Evolutionary conservation across 2,888 invertebrate genomes (phyloP), one percentile per base, ranked within the genome.

Genomic region (Melieria crassipennis): DNA sequence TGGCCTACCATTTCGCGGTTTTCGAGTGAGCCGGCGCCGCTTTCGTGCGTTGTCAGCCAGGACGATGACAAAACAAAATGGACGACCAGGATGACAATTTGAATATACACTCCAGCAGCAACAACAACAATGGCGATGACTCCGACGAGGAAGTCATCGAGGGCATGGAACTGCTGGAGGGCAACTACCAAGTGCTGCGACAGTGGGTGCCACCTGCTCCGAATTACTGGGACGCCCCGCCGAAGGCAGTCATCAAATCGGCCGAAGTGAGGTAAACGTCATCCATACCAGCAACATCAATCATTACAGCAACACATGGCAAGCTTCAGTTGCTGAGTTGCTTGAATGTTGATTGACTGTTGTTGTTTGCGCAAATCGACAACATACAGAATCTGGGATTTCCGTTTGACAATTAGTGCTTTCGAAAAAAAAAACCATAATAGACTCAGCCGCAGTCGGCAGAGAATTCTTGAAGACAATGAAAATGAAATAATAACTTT

Each of bases 171-270:
- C 79, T 86, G 78, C 84, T 86, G 48, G 86, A 86, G 76, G 86
- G 86, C 78, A 86, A 86, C 79, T 86, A 86, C 77, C 86, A 86
- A 77, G 81, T 86, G 75, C 81, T 86, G 60, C 81, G 84, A 62
- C 85, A 86, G 77, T 86, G 86, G 86, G 86, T 86, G 72, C 86
- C 86, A 69, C 86, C 86, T 67, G 86, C 86, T 9, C 86, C 86
- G 48, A 84, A 84, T 76, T 86, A 85, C 80, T 86, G 86, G 86
- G 84, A 86, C 81, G 86, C 86, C 50, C 86, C 86, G 45, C 86
- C 86, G 60, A 86, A 86, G 75, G 86, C 85, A 73, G 81, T 86
- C 73, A 86, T 86, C 74, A 86, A 86, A 71, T 84, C 85, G 43
- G 86, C 86, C 11, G 83, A 85, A 84, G 86, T 86, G 78, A 86